These are phyloP conservation scores for Panthera uncia DNA, from an alignment of 2,113 vertebrate species.

Conservation along the genomic window DNA sequence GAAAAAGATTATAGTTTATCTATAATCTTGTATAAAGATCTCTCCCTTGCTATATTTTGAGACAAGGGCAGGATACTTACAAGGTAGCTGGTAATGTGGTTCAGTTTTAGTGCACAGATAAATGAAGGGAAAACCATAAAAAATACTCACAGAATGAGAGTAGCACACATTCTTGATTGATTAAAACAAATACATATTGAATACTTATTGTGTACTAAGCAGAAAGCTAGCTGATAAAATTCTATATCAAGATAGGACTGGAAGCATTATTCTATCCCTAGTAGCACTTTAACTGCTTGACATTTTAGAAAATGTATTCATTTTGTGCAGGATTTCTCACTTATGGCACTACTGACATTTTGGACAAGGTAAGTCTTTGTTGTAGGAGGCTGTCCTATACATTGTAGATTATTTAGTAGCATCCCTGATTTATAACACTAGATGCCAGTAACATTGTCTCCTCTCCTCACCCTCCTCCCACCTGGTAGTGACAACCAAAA, in stretches of 20 bases:
- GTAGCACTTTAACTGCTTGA: not conserved
- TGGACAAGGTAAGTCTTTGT: not conserved
- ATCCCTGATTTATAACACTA: conserved; percentile 2
- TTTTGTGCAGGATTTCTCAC: not conserved
- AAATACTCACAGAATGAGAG: not conserved
- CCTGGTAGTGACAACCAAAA: not conserved
- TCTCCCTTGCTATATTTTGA: not conserved
- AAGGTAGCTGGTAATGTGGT: not conserved
- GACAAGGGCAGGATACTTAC: not conserved
- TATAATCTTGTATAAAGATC: not conserved
- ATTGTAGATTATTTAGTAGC: not conserved
- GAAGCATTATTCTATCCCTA: not conserved
- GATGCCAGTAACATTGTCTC: not conserved
- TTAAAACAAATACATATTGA: not conserved
- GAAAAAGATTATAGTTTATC: not conserved
- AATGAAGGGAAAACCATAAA: not conserved
- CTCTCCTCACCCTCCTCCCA: not conserved
- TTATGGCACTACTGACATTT: not conserved
- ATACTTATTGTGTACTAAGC: not conserved
- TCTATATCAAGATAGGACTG: not conserved
- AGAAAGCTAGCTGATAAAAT: not conserved
- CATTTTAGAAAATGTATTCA: conserved; percentile 5
- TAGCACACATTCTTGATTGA: not conserved
- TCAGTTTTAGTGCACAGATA: not conserved
- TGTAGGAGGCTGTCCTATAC: not conserved